These are phyloP conservation scores for Cerastis rubricosa DNA, from an alignment of 2,888 invertebrate genomes.

Conservation along the genomic window DNA sequence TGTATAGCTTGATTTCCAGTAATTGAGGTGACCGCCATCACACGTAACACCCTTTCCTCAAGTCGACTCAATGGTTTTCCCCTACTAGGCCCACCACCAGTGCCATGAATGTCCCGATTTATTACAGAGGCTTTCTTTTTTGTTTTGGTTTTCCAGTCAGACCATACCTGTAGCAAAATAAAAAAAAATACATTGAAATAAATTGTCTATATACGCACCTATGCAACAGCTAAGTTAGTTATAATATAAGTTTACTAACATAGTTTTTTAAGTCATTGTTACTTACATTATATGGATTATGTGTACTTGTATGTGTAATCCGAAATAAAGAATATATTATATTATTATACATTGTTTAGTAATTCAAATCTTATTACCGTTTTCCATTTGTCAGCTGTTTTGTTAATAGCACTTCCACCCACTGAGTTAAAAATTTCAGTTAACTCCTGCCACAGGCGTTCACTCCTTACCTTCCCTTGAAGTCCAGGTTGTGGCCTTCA, in stretches of 20 bases:
- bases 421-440: neutral
- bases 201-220: too few species aligned
- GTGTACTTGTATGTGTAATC: too few species aligned
- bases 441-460: conserved; percentile 1
- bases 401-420: conserved; percentile 3
- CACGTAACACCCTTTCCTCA: neutral
- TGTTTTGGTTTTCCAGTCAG: neutral
- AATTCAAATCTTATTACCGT: neutral
- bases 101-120: too few species aligned
- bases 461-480: neutral
- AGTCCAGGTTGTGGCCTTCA: conserved; percentile 4
- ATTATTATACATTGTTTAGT: too few species aligned
- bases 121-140: neutral
- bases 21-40: neutral
- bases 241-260: too few species aligned
- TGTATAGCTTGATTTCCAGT: neutral
- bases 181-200: too few species aligned
- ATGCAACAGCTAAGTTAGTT: too few species aligned
- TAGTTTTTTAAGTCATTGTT: too few species aligned
- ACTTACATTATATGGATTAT: too few species aligned
- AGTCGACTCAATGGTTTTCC: neutral
- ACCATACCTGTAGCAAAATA: conserved; percentile 1
- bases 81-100: too few species aligned
- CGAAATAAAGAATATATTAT: too few species aligned
- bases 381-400: conserved; percentile 8